Conservation (phyloP, 2,888 invertebrate genomes). For the Podabrus alpinus region DNA sequence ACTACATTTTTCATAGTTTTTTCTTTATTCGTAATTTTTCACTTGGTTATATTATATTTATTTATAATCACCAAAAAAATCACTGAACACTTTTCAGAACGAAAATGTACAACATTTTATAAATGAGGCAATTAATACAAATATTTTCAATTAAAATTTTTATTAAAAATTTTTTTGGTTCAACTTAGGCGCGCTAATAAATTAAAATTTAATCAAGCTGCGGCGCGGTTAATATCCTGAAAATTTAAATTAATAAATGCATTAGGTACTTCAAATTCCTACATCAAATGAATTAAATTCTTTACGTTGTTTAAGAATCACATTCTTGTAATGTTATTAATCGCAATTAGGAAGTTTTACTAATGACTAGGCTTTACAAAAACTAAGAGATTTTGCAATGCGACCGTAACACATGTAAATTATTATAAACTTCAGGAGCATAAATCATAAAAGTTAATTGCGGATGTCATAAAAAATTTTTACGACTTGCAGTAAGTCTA, state of each 20-base stretch:
- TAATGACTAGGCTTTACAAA: background rate
- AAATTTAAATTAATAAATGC: background rate
- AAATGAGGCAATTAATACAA: too few relatives aligned
- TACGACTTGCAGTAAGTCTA: background rate
- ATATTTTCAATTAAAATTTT: too few relatives aligned
- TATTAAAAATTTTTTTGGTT: background rate
- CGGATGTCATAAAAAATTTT: background rate
- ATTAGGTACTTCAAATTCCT: background rate
- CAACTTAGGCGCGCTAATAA: background rate
- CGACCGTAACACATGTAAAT: background rate
- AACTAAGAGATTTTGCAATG: background rate
- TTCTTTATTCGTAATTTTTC: too few relatives aligned
- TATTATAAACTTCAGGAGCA: background rate
- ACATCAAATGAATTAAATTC: background rate
- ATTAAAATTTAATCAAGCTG: background rate
- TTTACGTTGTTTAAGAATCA: background rate
- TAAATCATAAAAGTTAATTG: background rate
- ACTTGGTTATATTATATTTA: too few relatives aligned
- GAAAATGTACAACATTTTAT: too few relatives aligned
- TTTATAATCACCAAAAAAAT: too few relatives aligned
- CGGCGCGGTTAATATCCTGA: background rate
- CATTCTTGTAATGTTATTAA: background rate
- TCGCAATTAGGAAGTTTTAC: background rate
- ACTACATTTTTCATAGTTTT: too few relatives aligned
- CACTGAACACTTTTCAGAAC: too few relatives aligned